These are phyloP conservation scores for Shargacucullia verbasci DNA, from an alignment of 2,888 invertebrate species.

Conservation along the genomic window DNA sequence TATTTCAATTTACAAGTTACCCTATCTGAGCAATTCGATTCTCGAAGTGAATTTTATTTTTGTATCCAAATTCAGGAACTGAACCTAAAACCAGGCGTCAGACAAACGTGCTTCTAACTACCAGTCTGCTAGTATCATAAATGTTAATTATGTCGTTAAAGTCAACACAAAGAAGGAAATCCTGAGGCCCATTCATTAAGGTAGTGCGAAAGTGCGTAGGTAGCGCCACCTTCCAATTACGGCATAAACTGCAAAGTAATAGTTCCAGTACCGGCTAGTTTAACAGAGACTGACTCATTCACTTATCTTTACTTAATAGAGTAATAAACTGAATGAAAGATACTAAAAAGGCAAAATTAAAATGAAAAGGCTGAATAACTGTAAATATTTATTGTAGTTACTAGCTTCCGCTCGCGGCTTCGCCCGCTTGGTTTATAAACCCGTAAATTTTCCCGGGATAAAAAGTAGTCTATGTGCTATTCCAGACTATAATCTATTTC, in stretches of 20 bases:
- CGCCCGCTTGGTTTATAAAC: no score
- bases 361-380: neutral
- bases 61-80: no score
- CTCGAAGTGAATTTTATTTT: no score
- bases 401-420: no score
- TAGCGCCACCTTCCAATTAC: constrained; percentile 44
- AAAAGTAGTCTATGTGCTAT: no score
- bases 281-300: constrained; percentile 29
- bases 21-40: no score
- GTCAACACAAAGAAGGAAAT: constrained; percentile 32
- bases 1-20: no score
- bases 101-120: no score
- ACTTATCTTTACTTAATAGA: constrained; percentile 17
- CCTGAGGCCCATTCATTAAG: constrained; percentile 41
- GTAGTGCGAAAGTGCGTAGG: constrained; percentile 40
- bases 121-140: neutral
- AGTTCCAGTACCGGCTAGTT: constrained; percentile 21
- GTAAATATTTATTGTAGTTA: no score
- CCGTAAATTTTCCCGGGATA: no score
- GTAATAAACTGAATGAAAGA: constrained; percentile 9
- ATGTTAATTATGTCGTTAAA: constrained; percentile 34
- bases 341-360: neutral
- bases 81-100: no score
- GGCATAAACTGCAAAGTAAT: constrained; percentile 41
- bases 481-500: no score